A percentile compares a stretch with the other conserved stretches of the same genome.
phyloP scores from a whole-genome alignment of 2,113 vertebrate species.

The Irena cyanogastra region DNA sequence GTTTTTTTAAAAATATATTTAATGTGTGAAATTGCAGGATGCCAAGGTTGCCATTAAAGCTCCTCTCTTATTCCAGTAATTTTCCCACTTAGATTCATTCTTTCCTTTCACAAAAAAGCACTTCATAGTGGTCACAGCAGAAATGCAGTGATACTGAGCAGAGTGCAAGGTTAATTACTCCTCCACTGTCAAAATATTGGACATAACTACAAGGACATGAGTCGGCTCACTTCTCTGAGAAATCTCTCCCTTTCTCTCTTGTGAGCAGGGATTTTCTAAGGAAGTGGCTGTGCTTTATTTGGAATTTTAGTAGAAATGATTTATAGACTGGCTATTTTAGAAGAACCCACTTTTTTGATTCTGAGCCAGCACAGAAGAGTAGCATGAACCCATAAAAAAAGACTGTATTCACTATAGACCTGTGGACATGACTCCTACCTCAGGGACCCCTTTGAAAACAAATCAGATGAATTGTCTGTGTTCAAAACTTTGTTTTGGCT shows the following conservation, averaged over 20 bases:
- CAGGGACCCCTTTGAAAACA: neutral
- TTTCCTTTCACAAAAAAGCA: slow-evolving; percentile 58
- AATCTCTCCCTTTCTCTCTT: neutral
- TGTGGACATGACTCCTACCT: neutral
- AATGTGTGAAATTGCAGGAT: slow-evolving; percentile 82
- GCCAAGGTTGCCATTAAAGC: slow-evolving; percentile 76
- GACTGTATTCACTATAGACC: neutral
- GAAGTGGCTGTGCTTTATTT: neutral
- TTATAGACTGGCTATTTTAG: neutral
- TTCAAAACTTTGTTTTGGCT: neutral
- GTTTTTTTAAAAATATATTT: slow-evolving; percentile 69
- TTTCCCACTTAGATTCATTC: slow-evolving; percentile 69
- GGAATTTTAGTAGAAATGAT: neutral
- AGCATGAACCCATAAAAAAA: neutral
- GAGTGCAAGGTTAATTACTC: slow-evolving; percentile 57
- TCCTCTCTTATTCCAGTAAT: slow-evolving; percentile 73
- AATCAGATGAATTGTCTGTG: neutral
- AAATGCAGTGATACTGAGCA: slow-evolving; percentile 41
- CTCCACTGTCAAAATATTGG: slow-evolving; percentile 64
- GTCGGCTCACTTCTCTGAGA: neutral
- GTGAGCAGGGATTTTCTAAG: neutral
- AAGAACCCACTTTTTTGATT: neutral
- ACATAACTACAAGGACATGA: slow-evolving; percentile 36
- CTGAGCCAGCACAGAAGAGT: neutral
- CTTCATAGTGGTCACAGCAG: slow-evolving; percentile 63